Percentiles rank a stretch among this genome's conserved stretches.
Conservation (phyloP, 2,888 invertebrate species). For the Pseudococcus viburni region DNA sequence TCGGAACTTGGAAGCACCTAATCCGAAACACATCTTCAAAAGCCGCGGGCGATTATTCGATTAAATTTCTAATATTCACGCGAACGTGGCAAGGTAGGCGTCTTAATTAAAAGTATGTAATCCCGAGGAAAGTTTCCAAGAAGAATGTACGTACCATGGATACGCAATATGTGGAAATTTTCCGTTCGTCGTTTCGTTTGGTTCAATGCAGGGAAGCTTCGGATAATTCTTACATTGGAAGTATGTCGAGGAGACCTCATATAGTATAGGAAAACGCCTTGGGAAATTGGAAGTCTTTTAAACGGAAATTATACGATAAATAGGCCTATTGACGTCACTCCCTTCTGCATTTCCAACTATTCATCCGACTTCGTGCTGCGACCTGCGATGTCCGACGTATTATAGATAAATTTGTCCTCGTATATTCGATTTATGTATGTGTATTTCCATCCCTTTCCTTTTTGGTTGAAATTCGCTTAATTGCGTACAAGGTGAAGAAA, state of each 20-base stretch:
- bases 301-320: conserved; percentile 62
- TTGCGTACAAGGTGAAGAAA: not conserved
- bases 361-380: not conserved
- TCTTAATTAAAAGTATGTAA: not conserved
- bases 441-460: not conserved
- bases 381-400: not conserved
- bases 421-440: conserved; percentile 10
- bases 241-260: not conserved
- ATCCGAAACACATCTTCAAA: not conserved
- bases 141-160: not conserved
- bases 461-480: not conserved
- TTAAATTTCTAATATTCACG: not conserved
- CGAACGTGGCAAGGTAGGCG: not conserved
- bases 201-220: not conserved
- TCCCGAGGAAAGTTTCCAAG: not conserved
- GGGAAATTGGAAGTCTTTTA: conserved; percentile 53
- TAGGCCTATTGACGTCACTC: conserved; percentile 62
- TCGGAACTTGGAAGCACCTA: not conserved
- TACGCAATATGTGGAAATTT: not conserved
- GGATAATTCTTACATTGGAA: not conserved
- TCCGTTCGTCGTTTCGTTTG: not conserved
- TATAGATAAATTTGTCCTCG: conserved; percentile 60
- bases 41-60: not conserved
- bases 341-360: conserved; percentile 43
- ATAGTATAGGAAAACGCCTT: conserved; percentile 34